Base-by-base conservation (phyloP, 2,888 invertebrate species). In the Seira sanloemensis region DNA sequence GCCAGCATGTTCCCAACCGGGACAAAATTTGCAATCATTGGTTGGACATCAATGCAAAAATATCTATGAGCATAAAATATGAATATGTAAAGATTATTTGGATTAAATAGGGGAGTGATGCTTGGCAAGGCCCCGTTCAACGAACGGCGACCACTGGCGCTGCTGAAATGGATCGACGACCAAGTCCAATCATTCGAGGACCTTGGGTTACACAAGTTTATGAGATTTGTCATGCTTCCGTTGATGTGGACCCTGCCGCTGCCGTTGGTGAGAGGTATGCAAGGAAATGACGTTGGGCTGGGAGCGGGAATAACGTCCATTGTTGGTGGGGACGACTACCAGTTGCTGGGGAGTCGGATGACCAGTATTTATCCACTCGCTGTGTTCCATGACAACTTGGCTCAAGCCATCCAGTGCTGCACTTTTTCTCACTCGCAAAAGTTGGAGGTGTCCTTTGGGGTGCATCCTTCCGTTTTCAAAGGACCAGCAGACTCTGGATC, bases 1-100 rank as follows among this genome's bases (percentile, higher is more conserved):
- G 73, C 19, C 27, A 21, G 0, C 16, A n/a, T 2, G 58, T 37
- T 0, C n/a, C 0, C 0, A 67, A 62, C 5, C 68, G 54, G 18
- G 71, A 80, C 21, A 79, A 76, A 37, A 18, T 85, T 1, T 85
- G 80, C 25, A 85, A 85, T 80, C 84, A 85, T 27, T 85, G 84
- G 84, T 83, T n/a, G n/a, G n/a, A n/a, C n/a, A n/a, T n/a, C n/a
- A n/a, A 24, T 37, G 21, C 19, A 37, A n/a, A 7, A 50, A 18
- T 54, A 37, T 37, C 37, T 37, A 7, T 37, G 4, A 7, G 5
- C 37, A 37, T 37, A 7, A n/a, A n/a, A n/a, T 37, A 37, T 27
- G 18, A 68, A 24, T 67, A 16, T 67, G 7, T 5, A 24, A 16
- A 23, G 1, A 67, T 16, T 24, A 23, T 67, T 23, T 18, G 50